Base-by-base conservation (phyloP, 2,797 vertebrate genomes). In the Gobionotothen gibberifrons region DNA sequence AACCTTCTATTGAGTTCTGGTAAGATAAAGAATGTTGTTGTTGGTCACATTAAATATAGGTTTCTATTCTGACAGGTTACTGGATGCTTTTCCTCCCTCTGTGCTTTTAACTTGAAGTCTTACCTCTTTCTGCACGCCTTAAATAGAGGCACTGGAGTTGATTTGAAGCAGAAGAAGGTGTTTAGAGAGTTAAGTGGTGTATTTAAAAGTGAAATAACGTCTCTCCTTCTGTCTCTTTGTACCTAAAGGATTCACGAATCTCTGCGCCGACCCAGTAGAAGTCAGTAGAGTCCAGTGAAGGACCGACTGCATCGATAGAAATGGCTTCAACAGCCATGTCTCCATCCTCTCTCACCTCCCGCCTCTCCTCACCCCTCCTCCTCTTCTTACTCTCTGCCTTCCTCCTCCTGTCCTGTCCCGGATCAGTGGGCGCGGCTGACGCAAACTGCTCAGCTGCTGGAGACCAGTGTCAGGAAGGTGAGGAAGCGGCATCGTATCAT, bases 401-500 rank as follows among this genome's bases (percentile, higher is more conserved):
- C 3, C 26, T 89, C 44, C 71, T 93, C 46, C 65, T 91, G 70
- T 79, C 87, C 5, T 87, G 78, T 62, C 78, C 89, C 6, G 75
- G 64, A 43, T 72, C 57, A 0, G 85, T 54, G 22, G 56, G 67
- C 0, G 88, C 77, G 0, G 42, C 82, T 3, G 62, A 67, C 15
- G 69, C 69, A 22, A 95, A 94, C 89, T 95, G 94, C 66, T 88
- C 92, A 0, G 80, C 93, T 0, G 67, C 76, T 19, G 91, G 91
- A 53, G 92, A 92, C 9, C 76, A 78, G 19, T 96, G 95, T 86
- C 82, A 90, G 59, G 93, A 95, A 58, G 96, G 96, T 61, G 59
- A 66, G 12, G 5, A 53, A 19, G 21, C 40, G 42, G 39, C 21
- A 32, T 43, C 19, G 56, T 21, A 39, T 26, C 12, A 32, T 29